Evolutionary conservation across 2,888 invertebrate genomes (phyloP).

Genomic region (Agonum fuliginosum): DNA sequence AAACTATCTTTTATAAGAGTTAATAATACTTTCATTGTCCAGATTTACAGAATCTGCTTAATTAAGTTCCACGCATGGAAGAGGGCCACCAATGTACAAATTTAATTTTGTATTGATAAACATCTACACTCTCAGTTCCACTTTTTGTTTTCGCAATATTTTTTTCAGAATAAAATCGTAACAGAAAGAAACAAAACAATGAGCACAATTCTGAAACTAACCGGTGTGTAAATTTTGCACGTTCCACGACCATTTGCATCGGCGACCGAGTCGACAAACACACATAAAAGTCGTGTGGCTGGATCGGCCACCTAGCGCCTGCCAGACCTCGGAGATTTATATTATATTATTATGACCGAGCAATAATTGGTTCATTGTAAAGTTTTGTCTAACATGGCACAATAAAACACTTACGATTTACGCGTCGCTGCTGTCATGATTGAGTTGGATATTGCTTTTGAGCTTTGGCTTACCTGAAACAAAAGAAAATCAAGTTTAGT

Average conservation of each 20-base stretch:
- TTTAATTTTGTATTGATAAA: too few species aligned
- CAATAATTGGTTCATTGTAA: slow-evolving; percentile 47
- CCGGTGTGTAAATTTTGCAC: neutral
- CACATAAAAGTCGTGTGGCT: slow-evolving; percentile 28
- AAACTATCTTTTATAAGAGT: too few species aligned
- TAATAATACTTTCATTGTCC: too few species aligned
- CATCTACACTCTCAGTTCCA: too few species aligned
- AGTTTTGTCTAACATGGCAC: slow-evolving; percentile 36
- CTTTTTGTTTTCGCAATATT: too few species aligned
- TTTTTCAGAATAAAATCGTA: too few species aligned
- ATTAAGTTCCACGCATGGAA: too few species aligned
- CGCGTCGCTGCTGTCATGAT: slow-evolving; percentile 7
- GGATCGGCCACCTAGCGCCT: slow-evolving; percentile 22
- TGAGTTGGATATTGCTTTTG: neutral
- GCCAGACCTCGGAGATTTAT: slow-evolving; percentile 28
- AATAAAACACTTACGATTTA: slow-evolving; percentile 47
- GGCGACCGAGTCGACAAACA: slow-evolving; percentile 15
- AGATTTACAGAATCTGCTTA: too few species aligned
- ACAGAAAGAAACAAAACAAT: neutral
- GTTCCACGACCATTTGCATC: slow-evolving; percentile 26
- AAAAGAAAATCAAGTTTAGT: slow-evolving; percentile 14
- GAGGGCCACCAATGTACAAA: too few species aligned
- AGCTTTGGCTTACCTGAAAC: slow-evolving; percentile 43
- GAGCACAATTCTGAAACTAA: neutral
- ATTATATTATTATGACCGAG: slow-evolving; percentile 41